Evolutionary conservation across 2,113 vertebrate genomes (phyloP), one percentile per base, ranked within the genome.

Genomic region (Misgurnus mizolepis): DNA sequence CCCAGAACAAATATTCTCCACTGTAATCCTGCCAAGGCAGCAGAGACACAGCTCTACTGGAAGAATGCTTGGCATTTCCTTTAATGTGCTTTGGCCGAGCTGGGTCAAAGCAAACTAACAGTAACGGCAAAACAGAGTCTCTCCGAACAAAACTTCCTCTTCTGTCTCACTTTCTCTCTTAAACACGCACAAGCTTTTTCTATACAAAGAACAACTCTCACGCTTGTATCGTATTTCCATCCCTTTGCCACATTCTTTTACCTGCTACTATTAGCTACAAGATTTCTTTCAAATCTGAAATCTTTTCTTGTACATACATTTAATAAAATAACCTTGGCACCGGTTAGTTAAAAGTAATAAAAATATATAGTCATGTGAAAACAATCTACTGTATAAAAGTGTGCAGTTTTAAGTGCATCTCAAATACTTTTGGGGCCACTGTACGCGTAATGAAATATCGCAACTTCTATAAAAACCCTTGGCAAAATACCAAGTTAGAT

Each of bases 21-120:
- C 82, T 84, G 82, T 80, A 82, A 75, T 70, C 80, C 80, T 84
- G 85, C 83, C 83, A 84, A 55, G 82, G 75, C 50, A 61, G 78
- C 67, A 84, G 78, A 84, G 70, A 86, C 66, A 83, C 45, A 62
- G 83, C 81, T 81, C 81, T 76, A 58, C 72, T 15, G 67, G 53
- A 78, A 84, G 84, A 87, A 87, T 85, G 84, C 67, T 43, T 72
- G 82, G 84, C 80, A 87, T 85, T 85, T 87, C 86, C 86, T 87
- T 84, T 85, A 78, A 82, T 85, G 83, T 87, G 81, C 72, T 85
- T 79, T 80, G 81, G 81, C 83, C 79, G 80, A 67, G 79, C 76
- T 80, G 83, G 83, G 81, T 76, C 73, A 80, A 71, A 83, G 79
- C 66, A 75, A 83, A 80, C 76, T 61, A 80, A 81, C 80, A 39